A percentile compares a stretch with the other conserved stretches of the same genome.
Conservation (phyloP, 1,140 invertebrate genomes). For the Papilio polytes region DNA sequence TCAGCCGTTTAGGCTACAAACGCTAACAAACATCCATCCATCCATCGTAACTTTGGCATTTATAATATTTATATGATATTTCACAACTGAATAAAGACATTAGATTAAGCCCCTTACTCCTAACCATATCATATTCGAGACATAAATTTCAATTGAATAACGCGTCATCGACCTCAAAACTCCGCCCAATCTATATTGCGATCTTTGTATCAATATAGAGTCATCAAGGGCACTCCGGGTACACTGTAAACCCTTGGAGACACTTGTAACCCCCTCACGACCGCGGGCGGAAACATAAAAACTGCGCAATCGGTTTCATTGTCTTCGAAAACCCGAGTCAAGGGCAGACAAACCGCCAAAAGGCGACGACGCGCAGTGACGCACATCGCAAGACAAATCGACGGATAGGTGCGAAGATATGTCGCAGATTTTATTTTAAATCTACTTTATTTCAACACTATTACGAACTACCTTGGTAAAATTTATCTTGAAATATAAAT, state of each 20-base stretch:
- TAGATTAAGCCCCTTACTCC: neutral
- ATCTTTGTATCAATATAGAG: conserved; percentile 27
- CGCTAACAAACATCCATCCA: too few relatives aligned
- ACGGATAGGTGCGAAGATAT: conserved; percentile 11
- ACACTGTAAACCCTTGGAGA: conserved; percentile 16
- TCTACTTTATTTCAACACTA: neutral
- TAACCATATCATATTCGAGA: neutral
- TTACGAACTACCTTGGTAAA: neutral
- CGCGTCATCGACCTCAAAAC: neutral
- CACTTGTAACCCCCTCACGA: conserved; percentile 37
- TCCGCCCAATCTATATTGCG: conserved; percentile 30
- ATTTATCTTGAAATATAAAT: too few relatives aligned
- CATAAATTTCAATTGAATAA: conserved; percentile 15
- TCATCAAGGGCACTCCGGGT: conserved; percentile 2
- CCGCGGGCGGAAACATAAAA: conserved; percentile 40
- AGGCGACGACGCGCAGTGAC: conserved; percentile 12
- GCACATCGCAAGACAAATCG: conserved; percentile 13
- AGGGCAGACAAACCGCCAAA: conserved; percentile 38
- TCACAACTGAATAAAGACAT: neutral
- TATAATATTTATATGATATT: too few relatives aligned
- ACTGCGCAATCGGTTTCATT: conserved; percentile 41
- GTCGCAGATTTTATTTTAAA: neutral
- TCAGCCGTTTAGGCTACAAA: too few relatives aligned
- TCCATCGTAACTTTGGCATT: too few relatives aligned
- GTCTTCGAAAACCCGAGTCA: conserved; percentile 39